A percentile compares a stretch with the other conserved stretches of the same genome.
Evolutionary conservation across 2,113 vertebrate species (phyloP).

Genomic region (Psittacus erithacus): DNA sequence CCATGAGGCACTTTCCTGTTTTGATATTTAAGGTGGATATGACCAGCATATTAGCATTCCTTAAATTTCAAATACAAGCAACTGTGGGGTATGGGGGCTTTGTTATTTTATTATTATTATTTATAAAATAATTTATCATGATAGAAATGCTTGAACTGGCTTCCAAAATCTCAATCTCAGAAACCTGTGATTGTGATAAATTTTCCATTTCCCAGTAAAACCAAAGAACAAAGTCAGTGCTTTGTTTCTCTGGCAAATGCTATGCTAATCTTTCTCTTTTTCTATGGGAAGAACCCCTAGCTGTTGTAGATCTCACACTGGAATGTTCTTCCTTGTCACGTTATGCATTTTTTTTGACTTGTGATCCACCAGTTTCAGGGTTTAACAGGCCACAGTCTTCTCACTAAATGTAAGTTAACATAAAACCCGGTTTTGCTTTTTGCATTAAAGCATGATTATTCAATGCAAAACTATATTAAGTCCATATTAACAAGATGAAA

Average conservation of each 20-base stretch:
- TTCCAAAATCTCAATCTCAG: not conserved
- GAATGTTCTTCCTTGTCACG: not conserved
- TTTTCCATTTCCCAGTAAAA: not conserved
- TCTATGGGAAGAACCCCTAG: not conserved
- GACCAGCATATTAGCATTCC: not conserved
- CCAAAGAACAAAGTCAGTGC: not conserved
- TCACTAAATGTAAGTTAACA: not conserved
- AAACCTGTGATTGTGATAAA: not conserved
- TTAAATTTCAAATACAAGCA: not conserved
- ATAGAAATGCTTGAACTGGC: not conserved
- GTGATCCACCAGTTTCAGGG: not conserved
- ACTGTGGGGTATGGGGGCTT: not conserved
- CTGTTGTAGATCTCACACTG: not conserved
- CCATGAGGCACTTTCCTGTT: not conserved
- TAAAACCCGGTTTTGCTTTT: not conserved
- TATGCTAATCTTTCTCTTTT: not conserved
- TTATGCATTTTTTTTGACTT: not conserved
- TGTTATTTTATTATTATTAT: not conserved
- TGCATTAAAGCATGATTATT: slow-evolving; percentile 19
- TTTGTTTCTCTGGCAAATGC: not conserved
- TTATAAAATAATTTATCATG: not conserved
- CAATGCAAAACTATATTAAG: not conserved
- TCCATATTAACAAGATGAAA: slow-evolving; percentile 14
- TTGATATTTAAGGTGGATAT: not conserved
- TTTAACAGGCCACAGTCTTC: not conserved